phyloP scores from a whole-genome alignment of 2,888 invertebrate genomes.

The Leucophenga maculata region DNA sequence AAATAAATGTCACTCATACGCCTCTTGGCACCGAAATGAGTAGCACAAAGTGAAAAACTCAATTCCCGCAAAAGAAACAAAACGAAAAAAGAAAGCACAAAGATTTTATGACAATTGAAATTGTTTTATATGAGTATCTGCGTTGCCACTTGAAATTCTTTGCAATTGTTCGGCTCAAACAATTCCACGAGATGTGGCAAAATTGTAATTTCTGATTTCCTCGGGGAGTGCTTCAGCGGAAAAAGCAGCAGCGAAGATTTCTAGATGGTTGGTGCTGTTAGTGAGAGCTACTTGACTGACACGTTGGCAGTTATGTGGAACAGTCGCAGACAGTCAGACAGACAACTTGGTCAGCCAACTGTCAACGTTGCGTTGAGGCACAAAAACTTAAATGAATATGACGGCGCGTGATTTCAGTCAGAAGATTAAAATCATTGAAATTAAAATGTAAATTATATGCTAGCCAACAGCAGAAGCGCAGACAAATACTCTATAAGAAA shows the following conservation, averaged over 20 bases:
- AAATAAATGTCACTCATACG: slow-evolving; percentile 8
- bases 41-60: neutral
- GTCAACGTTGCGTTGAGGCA: slow-evolving; percentile 19
- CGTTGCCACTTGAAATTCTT: neutral
- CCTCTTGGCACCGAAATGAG: neutral
- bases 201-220: slow-evolving; percentile 60
- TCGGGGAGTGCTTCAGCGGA: slow-evolving; percentile 50
- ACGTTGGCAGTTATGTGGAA: neutral
- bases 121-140: neutral
- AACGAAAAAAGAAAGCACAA: neutral
- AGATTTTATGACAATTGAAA: neutral
- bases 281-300: neutral
- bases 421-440: neutral
- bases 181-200: slow-evolving; percentile 32
- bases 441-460: slow-evolving; percentile 18
- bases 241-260: neutral
- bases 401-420: slow-evolving; percentile 8
- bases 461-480: neutral
- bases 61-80: neutral
- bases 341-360: neutral
- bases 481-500: neutral
- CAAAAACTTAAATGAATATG: slow-evolving; percentile 54
- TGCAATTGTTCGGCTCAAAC: too few species aligned
- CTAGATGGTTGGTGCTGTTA: neutral
- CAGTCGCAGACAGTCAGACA: neutral